A percentile compares a stretch with the other conserved stretches of the same genome.
Evolutionary conservation across 2,113 vertebrate species (phyloP).

Genomic region (Gallinago undulata): DNA sequence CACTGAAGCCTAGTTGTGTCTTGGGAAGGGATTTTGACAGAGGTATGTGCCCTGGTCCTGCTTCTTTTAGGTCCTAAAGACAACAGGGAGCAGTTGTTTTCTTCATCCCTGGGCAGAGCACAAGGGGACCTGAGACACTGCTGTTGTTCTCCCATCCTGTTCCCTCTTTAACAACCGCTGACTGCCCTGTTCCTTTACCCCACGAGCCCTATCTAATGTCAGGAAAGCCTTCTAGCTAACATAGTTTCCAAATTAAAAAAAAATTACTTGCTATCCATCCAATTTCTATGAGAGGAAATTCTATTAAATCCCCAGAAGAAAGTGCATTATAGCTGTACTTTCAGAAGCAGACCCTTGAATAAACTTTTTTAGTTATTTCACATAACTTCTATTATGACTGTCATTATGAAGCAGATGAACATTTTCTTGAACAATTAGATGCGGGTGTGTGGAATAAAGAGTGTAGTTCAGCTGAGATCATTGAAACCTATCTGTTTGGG

Average conservation of each 20-base stretch:
- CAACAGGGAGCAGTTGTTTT: neutral
- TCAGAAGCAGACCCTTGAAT: constrained; percentile 76
- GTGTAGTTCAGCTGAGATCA: constrained; percentile 73
- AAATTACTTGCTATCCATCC: constrained; percentile 67
- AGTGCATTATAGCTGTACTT: constrained; percentile 66
- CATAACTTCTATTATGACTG: constrained; percentile 74
- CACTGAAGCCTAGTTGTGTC: neutral
- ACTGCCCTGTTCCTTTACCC: neutral
- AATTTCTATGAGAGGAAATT: constrained; percentile 74
- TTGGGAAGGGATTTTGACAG: neutral
- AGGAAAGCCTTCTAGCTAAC: neutral
- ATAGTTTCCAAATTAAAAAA: constrained; percentile 9
- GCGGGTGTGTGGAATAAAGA: constrained; percentile 73
- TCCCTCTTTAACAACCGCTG: neutral
- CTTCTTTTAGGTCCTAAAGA: neutral
- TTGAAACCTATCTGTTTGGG: constrained; percentile 79
- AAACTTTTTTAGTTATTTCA: constrained; percentile 80
- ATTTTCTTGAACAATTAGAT: constrained; percentile 81
- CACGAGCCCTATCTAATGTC: neutral
- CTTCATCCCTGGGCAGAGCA: neutral
- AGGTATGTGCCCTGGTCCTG: neutral
- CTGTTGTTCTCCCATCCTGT: neutral
- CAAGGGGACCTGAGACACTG: fast-evolving
- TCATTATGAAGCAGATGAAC: constrained; percentile 82
- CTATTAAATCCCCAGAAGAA: constrained; percentile 77